Base-by-base conservation (phyloP, 1,140 invertebrate species). In the Conopomorpha cramerella region DNA sequence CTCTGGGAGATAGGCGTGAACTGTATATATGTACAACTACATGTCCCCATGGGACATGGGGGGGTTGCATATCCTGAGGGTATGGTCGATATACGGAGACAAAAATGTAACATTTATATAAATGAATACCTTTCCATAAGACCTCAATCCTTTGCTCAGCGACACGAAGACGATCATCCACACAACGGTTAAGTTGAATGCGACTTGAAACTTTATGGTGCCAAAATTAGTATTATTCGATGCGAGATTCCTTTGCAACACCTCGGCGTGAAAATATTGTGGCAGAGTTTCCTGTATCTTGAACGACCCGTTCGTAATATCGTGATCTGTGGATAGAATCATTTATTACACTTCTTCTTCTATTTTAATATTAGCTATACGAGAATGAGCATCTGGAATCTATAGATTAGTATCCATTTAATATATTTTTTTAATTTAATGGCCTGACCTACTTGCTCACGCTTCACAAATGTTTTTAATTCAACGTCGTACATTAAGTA, bases 91-190 rank as follows among this genome's bases (percentile, higher is more conserved):
- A 18, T 12, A 43, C 8, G 12, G 7, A 43, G 23, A 11, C 12
- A 17, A 1, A 34, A 4, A 26, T 29, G 34, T 35, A 28, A 32
- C 18, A 30, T 18, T 28, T 23, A 43, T 6, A 29, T 16, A 19
- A 38, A 35, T 11, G 31, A 27, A 61, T 19, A 92, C 86, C 79
- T 93, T 93, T 16, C 91, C 91, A 44, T 93, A 91, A 0, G 91
- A 93, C 46, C 87, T 82, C 2, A 93, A 61, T 27, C 92, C 92
- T 86, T 93, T 93, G 60, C 90, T 92, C 2, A 95, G 79, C n/a
- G 87, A 87, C 7, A 95, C 83, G 52, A 94, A 95, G 8, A 94
- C 86, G 19, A 92, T 87, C 81, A 92, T 88, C 93, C 93, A 96
- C 10, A 95, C 86, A 2, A 95, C 86, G 1, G 90, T 90, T 53